A percentile compares a stretch with the other conserved stretches of the same genome.
Conservation (phyloP, 2,888 invertebrate species). For the Meta bourneti region DNA sequence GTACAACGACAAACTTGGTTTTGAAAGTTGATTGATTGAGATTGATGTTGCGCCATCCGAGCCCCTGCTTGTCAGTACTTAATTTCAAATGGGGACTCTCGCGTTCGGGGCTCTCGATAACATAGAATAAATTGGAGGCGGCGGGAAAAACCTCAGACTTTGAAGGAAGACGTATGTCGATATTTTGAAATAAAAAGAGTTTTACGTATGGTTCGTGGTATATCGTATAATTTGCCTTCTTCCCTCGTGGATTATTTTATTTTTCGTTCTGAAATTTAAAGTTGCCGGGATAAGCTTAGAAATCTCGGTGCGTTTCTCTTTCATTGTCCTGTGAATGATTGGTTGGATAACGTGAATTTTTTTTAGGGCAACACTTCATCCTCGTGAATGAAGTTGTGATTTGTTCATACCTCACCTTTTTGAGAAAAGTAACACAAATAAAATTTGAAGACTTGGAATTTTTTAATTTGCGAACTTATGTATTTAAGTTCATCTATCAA, state of each 20-base stretch:
- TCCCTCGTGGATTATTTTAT: not conserved
- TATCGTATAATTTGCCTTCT: not conserved
- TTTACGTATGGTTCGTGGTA: not conserved
- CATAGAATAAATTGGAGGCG: constrained; percentile 47
- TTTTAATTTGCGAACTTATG: too few species aligned
- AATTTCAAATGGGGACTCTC: constrained; percentile 57
- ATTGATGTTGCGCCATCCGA: constrained; percentile 60
- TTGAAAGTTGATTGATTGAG: constrained; percentile 73
- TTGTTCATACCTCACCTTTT: too few species aligned
- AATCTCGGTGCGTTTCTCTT: not conserved
- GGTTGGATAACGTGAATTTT: not conserved
- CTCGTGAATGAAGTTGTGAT: too few species aligned
- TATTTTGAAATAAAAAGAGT: not conserved
- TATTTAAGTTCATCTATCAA: too few species aligned
- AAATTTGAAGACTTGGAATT: too few species aligned
- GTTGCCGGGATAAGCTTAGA: not conserved
- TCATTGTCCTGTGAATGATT: not conserved
- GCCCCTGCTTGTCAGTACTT: constrained; percentile 59
- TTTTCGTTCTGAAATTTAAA: not conserved
- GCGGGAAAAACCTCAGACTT: constrained; percentile 21
- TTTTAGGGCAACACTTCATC: too few species aligned
- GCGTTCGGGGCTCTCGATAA: constrained; percentile 36
- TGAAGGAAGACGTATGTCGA: not conserved
- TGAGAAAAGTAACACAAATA: too few species aligned
- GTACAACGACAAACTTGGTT: constrained; percentile 66